Evolutionary conservation across 1,140 invertebrate species (phyloP).

Genomic region (Brachionus rotundiformis): DNA sequence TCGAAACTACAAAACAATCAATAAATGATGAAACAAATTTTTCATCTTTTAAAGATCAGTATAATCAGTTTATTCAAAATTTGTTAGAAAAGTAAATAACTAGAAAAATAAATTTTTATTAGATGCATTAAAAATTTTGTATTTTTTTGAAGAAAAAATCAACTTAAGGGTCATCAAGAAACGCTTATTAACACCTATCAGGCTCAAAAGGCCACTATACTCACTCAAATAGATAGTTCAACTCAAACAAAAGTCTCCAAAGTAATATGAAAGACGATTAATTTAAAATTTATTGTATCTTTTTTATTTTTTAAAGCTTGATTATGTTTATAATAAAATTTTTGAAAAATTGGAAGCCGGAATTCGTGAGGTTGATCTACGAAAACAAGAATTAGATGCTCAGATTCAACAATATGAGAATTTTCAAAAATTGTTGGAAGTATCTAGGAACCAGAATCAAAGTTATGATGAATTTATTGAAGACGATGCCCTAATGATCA

Average conservation of each 20-base stretch:
- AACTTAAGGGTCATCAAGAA: neutral
- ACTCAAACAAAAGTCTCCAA: slow-evolving; percentile 15
- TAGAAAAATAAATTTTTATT: too few relatives aligned
- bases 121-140: too few relatives aligned
- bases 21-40: too few relatives aligned
- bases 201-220: neutral
- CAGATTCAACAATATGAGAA: slow-evolving; percentile 15
- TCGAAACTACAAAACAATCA: neutral
- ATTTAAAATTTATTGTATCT: neutral
- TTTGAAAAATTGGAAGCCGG: neutral
- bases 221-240: neutral
- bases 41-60: slow-evolving; percentile 6
- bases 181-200: slow-evolving; percentile 3
- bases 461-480: slow-evolving; percentile 22
- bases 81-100: slow-evolving; percentile 14
- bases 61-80: neutral
- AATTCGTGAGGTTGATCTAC: neutral
- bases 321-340: neutral
- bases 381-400: neutral
- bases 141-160: too few relatives aligned
- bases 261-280: neutral
- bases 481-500: slow-evolving; percentile 25
- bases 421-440: neutral
- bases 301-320: neutral
- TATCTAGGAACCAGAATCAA: neutral